Evolutionary conservation across 2,888 invertebrate species (phyloP).

Genomic region (Neria commutata): DNA sequence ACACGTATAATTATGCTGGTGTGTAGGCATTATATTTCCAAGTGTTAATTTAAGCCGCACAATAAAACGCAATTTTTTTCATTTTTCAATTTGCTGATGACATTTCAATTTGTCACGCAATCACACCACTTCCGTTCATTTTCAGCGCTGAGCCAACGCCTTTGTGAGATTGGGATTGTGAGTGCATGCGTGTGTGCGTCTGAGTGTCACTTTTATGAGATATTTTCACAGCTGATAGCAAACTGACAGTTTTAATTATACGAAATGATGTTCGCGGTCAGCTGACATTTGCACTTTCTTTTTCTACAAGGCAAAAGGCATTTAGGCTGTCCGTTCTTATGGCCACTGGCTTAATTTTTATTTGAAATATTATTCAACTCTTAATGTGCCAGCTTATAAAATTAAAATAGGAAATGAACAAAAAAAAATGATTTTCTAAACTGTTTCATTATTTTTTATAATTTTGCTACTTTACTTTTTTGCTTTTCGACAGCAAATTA

Average conservation of each 20-base stretch:
- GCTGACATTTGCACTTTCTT: constrained; percentile 58
- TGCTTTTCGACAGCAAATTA: constrained; percentile 51
- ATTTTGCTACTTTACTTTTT: constrained; percentile 44
- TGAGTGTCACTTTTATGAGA: neutral
- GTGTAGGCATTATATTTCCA: too few relatives aligned
- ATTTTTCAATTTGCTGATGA: neutral
- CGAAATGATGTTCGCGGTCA: constrained; percentile 55
- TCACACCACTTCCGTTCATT: too few relatives aligned
- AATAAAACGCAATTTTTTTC: too few relatives aligned
- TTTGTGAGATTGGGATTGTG: too few relatives aligned
- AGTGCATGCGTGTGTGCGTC: too few relatives aligned
- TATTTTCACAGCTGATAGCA: neutral
- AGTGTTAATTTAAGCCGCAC: too few relatives aligned
- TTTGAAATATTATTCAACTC: neutral
- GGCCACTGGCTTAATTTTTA: neutral
- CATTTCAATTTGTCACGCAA: constrained; percentile 1
- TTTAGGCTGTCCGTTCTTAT: neutral
- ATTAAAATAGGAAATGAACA: constrained; percentile 10
- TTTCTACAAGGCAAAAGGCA: too few relatives aligned
- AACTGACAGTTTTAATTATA: constrained; percentile 56
- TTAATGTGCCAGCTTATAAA: neutral
- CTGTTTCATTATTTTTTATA: constrained; percentile 34
- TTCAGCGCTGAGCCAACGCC: too few relatives aligned
- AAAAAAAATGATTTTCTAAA: constrained; percentile 18
- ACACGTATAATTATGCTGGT: too few relatives aligned